Evolutionary conservation across 2,888 invertebrate genomes (phyloP), one percentile per base, ranked within the genome.

Genomic region (Platycnemis pennipes): DNA sequence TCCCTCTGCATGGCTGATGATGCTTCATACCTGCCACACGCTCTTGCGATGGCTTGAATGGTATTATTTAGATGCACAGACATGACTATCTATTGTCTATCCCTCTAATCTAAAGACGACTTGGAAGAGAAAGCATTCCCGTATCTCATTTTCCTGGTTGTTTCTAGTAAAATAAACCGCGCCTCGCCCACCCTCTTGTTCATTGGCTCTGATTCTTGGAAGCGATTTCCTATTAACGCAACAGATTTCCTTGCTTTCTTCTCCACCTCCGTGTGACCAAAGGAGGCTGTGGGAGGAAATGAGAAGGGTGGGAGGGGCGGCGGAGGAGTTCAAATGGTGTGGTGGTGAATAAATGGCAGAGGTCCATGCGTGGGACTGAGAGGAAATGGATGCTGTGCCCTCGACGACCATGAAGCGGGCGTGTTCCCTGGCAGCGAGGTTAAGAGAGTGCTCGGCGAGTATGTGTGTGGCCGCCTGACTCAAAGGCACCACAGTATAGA

Each of bases 311-410:
- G 37, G 77, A 31, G 77, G 37, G 37, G 11, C 4, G 37, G 22
- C 13, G 37, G 77, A 37, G 53, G 63, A 8, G 63, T n/a, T 26
- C 26, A 26, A 63, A 63, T 63, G 63, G 53, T 19, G 19, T 13
- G 11, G 53, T 8, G 4, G 63, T 7, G 63, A 77, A 77, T 77
- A 37, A 77, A 77, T 37, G 77, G 77, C 77, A 8, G 37, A n/a
- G 77, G 77, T 77, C 77, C 77, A 77, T 37, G 77, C 77, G 77
- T 77, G 77, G 77, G 77, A 37, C 37, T 77, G 77, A 37, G 77
- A 77, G 77, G 77, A 77, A 77, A 77, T 77, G 77, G 77, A 77
- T 77, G 77, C 37, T 77, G 77, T 26, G 63, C 8, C n/a, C 26
- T 26, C 63, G 63, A 77, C 26, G 77, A 37, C 77, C 77, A 26